Evolutionary conservation across 2,888 invertebrate genomes (phyloP), one percentile per base, ranked within the genome.

Genomic region (Drosophila monieri): DNA sequence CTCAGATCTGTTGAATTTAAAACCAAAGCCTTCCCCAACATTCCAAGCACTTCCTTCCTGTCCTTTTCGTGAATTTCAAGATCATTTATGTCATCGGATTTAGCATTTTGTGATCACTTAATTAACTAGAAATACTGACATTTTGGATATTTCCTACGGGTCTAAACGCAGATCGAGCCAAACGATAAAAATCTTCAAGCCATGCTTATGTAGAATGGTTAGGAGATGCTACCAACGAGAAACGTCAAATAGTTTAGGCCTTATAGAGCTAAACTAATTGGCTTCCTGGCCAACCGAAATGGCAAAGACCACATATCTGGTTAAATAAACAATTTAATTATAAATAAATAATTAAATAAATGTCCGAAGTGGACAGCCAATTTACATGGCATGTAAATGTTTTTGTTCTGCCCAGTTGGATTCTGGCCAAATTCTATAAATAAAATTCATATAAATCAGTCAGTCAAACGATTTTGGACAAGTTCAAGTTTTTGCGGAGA

Each of bases 331-430:
- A 84, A 83, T 84, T 88, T 83, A 84, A 84, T 84, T 84, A 80
- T 77, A 84, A 84, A 77, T 88, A 88, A 76, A 85, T 85, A 83
- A 81, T 81, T 88, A 85, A 87, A 69, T 65, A 78, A 76, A 76
- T 73, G 66, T 73, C 52, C 39, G 39, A 62, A 54, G 68, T 77
- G 73, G 60, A 73, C 57, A 68, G 71, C 62, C 62, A 76, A 85
- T 88, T 88, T 88, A 85, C 86, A 83, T 74, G 74, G 70, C 70
- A 51, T 86, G 78, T 74, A 80, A 84, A 74, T 74, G 55, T 57
- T 51, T 43, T 53, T 53, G 43, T 66, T 46, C 64, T 37, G 44
- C 14, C 14, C 48, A 23, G 37, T 23, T 60, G 18, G 35, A 30
- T 47, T 60, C 59, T 60, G 14, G 55, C 54, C 53, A 46, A 54